Evolutionary conservation across 2,888 invertebrate species (phyloP).

Genomic region (Molorchus minor): DNA sequence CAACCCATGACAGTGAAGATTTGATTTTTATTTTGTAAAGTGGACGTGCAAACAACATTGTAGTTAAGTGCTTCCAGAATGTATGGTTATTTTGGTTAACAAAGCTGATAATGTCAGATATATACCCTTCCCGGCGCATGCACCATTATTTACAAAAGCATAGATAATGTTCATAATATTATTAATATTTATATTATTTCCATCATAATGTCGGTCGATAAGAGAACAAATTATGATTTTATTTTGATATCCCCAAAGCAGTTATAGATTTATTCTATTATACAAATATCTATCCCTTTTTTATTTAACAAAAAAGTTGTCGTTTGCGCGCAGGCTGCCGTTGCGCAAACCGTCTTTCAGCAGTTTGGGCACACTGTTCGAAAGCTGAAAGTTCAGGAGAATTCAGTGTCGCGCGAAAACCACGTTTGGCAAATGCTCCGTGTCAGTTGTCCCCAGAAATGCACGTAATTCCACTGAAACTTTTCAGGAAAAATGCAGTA

Average conservation of each 20-base stretch:
- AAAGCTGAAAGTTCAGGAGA: conserved; percentile 35
- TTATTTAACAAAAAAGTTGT: conserved; percentile 23
- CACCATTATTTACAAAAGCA: too few relatives aligned
- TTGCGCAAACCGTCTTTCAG: conserved; percentile 41
- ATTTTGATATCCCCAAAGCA: background rate
- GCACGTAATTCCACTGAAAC: conserved; percentile 26
- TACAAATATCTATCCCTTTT: background rate
- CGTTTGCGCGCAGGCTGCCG: conserved; percentile 39
- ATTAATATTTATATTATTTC: background rate
- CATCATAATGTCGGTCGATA: background rate
- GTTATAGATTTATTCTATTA: conserved; percentile 1
- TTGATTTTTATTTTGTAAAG: too few relatives aligned
- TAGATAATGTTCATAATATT: background rate
- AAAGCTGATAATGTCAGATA: too few relatives aligned
- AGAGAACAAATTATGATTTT: background rate
- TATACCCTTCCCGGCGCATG: too few relatives aligned
- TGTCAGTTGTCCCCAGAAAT: conserved; percentile 18
- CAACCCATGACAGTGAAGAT: too few relatives aligned
- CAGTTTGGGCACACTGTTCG: conserved; percentile 27
- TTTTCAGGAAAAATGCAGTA: background rate
- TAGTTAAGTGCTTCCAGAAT: too few relatives aligned
- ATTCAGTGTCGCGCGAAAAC: conserved; percentile 42
- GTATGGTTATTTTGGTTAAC: too few relatives aligned
- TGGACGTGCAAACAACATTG: too few relatives aligned
- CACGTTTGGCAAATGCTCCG: conserved; percentile 26